Base-by-base conservation (phyloP, 2,113 vertebrate genomes). In the Perognathus longimembris region DNA sequence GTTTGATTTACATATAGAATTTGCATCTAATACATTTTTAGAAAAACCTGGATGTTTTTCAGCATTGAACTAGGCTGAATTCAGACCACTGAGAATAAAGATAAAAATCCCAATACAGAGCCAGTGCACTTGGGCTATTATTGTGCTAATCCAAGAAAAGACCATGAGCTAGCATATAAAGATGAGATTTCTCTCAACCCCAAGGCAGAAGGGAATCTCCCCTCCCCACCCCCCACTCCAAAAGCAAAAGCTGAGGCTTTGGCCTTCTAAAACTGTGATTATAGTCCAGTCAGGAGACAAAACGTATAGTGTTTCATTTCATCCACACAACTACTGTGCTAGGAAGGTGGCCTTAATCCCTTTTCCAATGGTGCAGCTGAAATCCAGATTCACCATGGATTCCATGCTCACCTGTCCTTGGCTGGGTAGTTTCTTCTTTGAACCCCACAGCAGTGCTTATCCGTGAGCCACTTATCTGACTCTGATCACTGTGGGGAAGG, bases 1-100 rank as follows among this genome's bases (percentile, higher is more conserved):
- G 79, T 93, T 93, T 79, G n/a, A 83, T 54, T 84, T 88, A 70
- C 50, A 89, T 90, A 24, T 42, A 17, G 81, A 54, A 79, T 70
- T 79, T 91, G 20, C 63, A 64, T 90, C 45, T 88, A 83, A 61
- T 80, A 92, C 84, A 32, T 10, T 85, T 94, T 94, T 78, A 69
- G 38, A 78, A 91, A 86, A 32, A 61, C 24, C 50, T 54, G 71
- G 2, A 12, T 71, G 45, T 66, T 94, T 74, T 88, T 67, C 54
- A 93, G 63, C 26, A 40, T 70, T 34, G 50, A 75, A 22, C 32
- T 78, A 89, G 54, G 36, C 78, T 61, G 21, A 78, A 32, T 85
- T 82, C 28, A 74, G 40, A 40, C 6, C n/a, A 32, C 59, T 59
- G 34, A 71, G 36, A 20, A 70, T 38, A 76, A 22, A 79, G 20